Evolutionary conservation across 2,113 vertebrate species (phyloP).

Genomic region (Sturnira hondurensis): DNA sequence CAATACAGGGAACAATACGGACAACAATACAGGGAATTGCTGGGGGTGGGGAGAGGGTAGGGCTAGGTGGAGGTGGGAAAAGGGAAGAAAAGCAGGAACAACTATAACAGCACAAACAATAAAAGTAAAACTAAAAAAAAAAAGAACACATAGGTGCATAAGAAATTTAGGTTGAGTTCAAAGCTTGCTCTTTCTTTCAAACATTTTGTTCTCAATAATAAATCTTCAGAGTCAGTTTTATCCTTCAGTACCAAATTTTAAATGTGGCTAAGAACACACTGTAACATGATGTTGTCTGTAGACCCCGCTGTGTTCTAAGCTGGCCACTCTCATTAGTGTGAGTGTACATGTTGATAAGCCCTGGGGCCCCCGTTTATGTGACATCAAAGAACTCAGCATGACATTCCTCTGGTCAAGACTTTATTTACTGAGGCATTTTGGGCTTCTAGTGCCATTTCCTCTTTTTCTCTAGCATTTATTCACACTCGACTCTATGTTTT

Average conservation of each 20-base stretch:
- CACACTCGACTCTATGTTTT: conserved; percentile 74
- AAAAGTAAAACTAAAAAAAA: too few relatives aligned
- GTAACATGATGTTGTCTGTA: background rate
- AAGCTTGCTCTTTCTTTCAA: conserved; percentile 30
- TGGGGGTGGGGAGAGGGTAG: too few relatives aligned
- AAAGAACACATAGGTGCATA: background rate
- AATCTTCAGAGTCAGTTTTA: conserved; percentile 2
- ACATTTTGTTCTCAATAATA: conserved; percentile 43
- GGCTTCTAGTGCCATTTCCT: conserved; percentile 28
- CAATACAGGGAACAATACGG: too few relatives aligned
- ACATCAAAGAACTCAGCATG: conserved; percentile 51
- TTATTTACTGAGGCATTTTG: conserved; percentile 41
- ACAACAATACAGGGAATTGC: too few relatives aligned
- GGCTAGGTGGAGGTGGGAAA: too few relatives aligned
- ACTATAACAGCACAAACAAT: too few relatives aligned
- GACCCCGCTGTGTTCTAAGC: conserved; percentile 42
- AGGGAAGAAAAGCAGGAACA: too few relatives aligned
- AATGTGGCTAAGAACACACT: background rate
- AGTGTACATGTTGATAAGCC: conserved; percentile 23
- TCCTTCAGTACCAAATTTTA: conserved; percentile 12
- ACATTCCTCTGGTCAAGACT: conserved; percentile 33
- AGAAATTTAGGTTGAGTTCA: conserved; percentile 27
- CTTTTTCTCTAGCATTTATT: conserved; percentile 69
- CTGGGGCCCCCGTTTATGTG: conserved; percentile 21
- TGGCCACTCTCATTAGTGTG: conserved; percentile 54